Evolutionary conservation across 2,797 vertebrate genomes (phyloP), one percentile per base, ranked within the genome.

Genomic region (Graptemys geographica): DNA sequence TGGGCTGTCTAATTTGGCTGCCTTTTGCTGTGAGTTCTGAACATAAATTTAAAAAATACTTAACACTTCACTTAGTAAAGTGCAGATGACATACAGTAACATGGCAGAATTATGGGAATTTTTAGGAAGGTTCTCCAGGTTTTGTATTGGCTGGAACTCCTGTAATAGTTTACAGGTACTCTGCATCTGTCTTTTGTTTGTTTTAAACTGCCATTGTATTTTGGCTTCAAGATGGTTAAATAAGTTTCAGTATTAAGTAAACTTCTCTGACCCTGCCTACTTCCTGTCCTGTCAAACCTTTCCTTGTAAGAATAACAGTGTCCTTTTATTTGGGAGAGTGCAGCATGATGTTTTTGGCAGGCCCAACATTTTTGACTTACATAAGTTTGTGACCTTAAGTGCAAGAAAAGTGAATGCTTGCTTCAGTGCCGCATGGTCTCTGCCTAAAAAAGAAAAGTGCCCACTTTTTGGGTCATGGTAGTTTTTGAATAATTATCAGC

Each of bases 301-400:
- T 97, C 97, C 98, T 98, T 98, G 98, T 98, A 98, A 98, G 98
- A 98, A 98, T 98, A 98, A 98, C 98, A 98, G 98, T 97, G 98
- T 98, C 96, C 98, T 98, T 98, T 98, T 98, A 98, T 98, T 98
- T 98, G 96, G 97, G 98, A 92, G 97, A 98, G 96, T 97, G 97
- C 89, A 96, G 98, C 83, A 86, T 98, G 98, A 98, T 98, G 95
- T 98, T 98, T 98, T 98, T 98, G 98, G 98, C 98, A 97, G 94
- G 90, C 74, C 93, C 81, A 88, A 83, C 92, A 92, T 97, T 98
- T 98, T 98, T 97, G 97, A 98, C 97, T 98, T 97, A 98, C 98
- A 98, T 98, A 98, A 97, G 97, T 98, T 97, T 98, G 97, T 98
- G 98, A 98, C 97, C 97, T 98, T 95, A 96, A 98, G 96, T 97